Base-by-base conservation (phyloP, 2,888 invertebrate species). In the Nemapogon koenigi region DNA sequence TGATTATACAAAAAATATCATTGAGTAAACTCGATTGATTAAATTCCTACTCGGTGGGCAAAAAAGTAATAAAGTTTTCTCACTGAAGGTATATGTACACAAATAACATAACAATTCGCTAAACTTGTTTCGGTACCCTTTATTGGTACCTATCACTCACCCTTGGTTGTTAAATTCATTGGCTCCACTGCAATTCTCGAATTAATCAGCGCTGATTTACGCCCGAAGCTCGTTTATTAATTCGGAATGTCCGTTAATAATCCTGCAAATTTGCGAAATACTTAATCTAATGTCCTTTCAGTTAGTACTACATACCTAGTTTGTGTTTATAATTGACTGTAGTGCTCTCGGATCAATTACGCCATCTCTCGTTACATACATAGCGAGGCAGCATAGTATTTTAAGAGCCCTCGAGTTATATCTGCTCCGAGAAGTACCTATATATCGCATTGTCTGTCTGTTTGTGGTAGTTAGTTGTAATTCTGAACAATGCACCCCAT, bases 121-220 rank as follows among this genome's bases (percentile, higher is more conserved):
- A n/a, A n/a, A n/a, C n/a, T n/a, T n/a, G n/a, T n/a, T n/a, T n/a
- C n/a, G n/a, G n/a, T n/a, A n/a, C n/a, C n/a, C n/a, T n/a, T n/a
- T 22, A 8, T 22, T 22, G 22, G 8, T 22, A 27, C n/a, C 13
- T 4, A 27, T 40, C 40, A 61, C 73, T 71, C 53, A 78, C 78
- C 72, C 49, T 65, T 78, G 49, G 78, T 78, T 60, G 75, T 76
- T 67, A 78, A 64, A 78, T 78, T 78, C 78, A 78, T 78, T 75
- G 25, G 28, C 64, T 55, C 65, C 69, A 69, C 71, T 71, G 70
- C 57, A 67, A 48, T 49, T 59, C 54, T 57, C 56, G 51, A 57
- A 59, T 58, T 68, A 72, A 73, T 75, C 70, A 70, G 61, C 55
- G 55, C 54, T 55, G 69, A 68, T 70, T 66, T 64, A 59, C 57